phyloP scores from a whole-genome alignment of 2,113 vertebrate genomes.

The Catharus minimus region DNA sequence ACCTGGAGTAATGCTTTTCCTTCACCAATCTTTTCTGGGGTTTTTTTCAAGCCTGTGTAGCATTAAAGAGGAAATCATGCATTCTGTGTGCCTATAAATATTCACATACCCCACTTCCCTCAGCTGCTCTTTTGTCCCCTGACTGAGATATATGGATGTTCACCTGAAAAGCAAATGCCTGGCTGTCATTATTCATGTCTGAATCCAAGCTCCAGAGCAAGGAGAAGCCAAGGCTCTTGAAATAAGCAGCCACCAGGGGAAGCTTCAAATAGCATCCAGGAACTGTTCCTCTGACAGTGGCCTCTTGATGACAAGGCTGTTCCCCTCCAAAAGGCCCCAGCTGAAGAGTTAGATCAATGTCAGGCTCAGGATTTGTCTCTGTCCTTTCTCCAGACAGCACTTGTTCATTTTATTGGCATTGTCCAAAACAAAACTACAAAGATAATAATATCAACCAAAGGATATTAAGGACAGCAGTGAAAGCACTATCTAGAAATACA shows the following conservation, averaged over 20 bases:
- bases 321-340: background rate
- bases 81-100: constrained; percentile 32
- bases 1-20: constrained; percentile 9
- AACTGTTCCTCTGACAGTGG: background rate
- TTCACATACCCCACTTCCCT: background rate
- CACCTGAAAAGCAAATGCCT: constrained; percentile 54
- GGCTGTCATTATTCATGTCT: constrained; percentile 37
- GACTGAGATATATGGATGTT: constrained; percentile 15
- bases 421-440: background rate
- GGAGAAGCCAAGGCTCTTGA: constrained; percentile 23
- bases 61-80: constrained; percentile 33
- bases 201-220: background rate
- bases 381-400: background rate
- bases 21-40: background rate
- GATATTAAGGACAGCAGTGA: background rate
- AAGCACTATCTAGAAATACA: background rate
- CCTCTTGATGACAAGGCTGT: background rate
- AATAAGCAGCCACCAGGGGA: background rate
- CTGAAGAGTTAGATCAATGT: background rate
- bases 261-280: background rate
- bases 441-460: background rate
- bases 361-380: background rate
- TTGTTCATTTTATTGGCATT: background rate
- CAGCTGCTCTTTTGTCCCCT: constrained; percentile 5
- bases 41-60: background rate